Evolutionary conservation across 2,113 vertebrate genomes (phyloP).

Genomic region (Malaclemys terrapin): DNA sequence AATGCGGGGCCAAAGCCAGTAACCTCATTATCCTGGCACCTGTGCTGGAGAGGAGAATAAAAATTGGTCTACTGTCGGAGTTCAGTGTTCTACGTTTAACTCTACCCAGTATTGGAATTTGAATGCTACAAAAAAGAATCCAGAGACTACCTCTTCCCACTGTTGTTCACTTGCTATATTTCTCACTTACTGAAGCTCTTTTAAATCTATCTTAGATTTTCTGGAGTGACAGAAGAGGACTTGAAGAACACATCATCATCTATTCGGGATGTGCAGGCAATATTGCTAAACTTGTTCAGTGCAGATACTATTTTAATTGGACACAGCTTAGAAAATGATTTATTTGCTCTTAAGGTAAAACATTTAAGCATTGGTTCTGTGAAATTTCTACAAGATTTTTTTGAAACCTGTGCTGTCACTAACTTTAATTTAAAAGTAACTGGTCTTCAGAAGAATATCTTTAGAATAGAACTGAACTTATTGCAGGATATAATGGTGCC

Average conservation of each 20-base stretch:
- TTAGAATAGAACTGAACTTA: background rate
- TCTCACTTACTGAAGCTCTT: background rate
- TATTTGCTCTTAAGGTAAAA: conserved; percentile 87
- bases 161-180: background rate
- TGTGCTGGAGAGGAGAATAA: background rate
- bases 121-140: background rate
- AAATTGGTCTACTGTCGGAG: background rate
- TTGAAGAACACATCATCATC: conserved; percentile 72
- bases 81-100: background rate
- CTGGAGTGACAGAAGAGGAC: conserved; percentile 80
- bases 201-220: conserved; percentile 79
- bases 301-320: conserved; percentile 84
- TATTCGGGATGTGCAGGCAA: conserved; percentile 79
- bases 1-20: background rate
- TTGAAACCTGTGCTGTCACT: background rate
- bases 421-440: background rate
- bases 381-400: background rate
- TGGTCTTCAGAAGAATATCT: background rate
- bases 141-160: background rate
- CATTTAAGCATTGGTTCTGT: background rate
- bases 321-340: conserved; percentile 80
- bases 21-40: background rate
- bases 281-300: conserved; percentile 82
- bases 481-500: background rate
- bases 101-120: background rate